Conservation (phyloP, 2,113 vertebrate species). For the Chionodraco myersi region DNA sequence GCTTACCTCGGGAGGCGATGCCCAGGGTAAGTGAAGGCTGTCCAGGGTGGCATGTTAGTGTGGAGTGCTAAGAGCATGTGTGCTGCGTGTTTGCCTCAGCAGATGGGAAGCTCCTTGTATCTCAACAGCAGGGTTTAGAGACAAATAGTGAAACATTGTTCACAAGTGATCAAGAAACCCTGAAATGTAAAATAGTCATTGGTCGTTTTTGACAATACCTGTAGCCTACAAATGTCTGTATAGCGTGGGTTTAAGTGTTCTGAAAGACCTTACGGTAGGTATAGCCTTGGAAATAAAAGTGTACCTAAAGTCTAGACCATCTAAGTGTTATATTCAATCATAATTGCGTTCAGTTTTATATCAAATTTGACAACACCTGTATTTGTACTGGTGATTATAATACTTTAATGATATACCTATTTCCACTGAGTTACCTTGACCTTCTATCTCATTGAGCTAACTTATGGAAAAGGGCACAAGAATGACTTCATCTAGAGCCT, state of each 20-base stretch:
- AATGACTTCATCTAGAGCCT: constrained; percentile 11
- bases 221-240: not conserved
- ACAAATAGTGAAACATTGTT: not conserved
- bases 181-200: not conserved
- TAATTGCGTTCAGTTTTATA: not conserved
- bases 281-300: not conserved
- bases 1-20: constrained; percentile 94
- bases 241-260: not conserved
- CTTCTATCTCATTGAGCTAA: not conserved
- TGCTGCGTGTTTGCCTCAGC: constrained; percentile 19
- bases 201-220: not conserved
- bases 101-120: constrained; percentile 7
- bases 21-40: constrained; percentile 88
- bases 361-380: not conserved
- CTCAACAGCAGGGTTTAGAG: not conserved
- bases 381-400: not conserved
- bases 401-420: not conserved
- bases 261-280: not conserved
- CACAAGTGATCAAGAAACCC: not conserved
- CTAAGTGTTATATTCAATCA: constrained; percentile 7
- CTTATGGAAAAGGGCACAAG: constrained; percentile 25
- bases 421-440: not conserved
- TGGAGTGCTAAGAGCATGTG: constrained; percentile 16
- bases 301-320: not conserved
- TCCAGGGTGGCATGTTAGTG: constrained; percentile 29